Percentiles rank a stretch among this genome's conserved stretches.
Evolutionary conservation across 2,797 vertebrate genomes (phyloP).

Genomic region (Esox lucius): DNA sequence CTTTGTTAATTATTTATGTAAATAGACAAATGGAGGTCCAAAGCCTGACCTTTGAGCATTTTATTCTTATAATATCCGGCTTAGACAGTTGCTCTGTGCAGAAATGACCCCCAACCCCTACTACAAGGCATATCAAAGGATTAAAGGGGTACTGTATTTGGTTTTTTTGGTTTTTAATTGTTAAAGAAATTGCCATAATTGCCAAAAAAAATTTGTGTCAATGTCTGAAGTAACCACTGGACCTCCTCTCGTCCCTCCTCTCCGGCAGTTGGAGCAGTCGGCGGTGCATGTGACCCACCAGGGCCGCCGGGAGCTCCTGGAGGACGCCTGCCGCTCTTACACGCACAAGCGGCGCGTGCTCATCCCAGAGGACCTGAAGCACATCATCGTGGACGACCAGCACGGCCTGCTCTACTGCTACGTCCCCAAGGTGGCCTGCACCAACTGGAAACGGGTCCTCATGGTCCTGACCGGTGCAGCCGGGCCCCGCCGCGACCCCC

Average conservation of each 20-base stretch:
- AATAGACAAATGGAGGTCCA: neutral
- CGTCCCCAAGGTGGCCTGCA: conserved; percentile 93
- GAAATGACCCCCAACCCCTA: neutral
- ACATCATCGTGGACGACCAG: conserved; percentile 86
- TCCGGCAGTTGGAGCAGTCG: conserved; percentile 62
- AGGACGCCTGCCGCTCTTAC: conserved; percentile 79
- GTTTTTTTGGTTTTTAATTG: neutral
- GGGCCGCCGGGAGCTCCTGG: conserved; percentile 80
- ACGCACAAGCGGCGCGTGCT: conserved; percentile 83
- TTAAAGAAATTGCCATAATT: no score
- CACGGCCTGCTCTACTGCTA: conserved; percentile 91
- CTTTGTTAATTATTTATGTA: neutral
- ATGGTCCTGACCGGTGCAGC: conserved; percentile 83
- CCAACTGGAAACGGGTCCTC: conserved; percentile 93
- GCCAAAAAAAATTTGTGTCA: no score
- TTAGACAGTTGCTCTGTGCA: neutral
- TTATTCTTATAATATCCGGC: neutral
- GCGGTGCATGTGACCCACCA: conserved; percentile 78
- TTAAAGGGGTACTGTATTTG: neutral
- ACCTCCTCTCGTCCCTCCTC: neutral
- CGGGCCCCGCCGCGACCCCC: conserved; percentile 74
- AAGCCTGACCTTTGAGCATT: neutral
- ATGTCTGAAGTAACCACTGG: neutral
- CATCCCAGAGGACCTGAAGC: conserved; percentile 83
- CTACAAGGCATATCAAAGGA: neutral